Evolutionary conservation across 2,113 vertebrate species (phyloP), one percentile per base, ranked within the genome.

Genomic region (Gnathonemus longibarbis): DNA sequence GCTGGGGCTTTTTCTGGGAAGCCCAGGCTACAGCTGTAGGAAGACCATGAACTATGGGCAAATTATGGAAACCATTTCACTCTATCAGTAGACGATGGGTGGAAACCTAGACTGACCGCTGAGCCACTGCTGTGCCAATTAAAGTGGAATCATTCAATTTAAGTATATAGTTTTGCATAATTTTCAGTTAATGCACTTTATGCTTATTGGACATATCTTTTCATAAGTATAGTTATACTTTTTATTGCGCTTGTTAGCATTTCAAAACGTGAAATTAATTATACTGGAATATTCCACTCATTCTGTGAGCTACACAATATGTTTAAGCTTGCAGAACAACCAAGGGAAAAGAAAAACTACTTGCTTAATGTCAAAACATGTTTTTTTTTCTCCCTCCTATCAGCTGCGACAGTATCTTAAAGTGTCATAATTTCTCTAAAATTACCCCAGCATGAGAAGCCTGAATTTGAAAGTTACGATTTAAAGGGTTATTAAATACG

Each of bases 401-500:
- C 53, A 62, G 56, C n/a, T 53, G 39, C 42, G 87, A 46, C 35
- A 45, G 87, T 62, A 24, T 46, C 87, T 53, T 62, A 31, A 66
- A 66, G 24, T 45, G 39, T 88, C 42, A 66, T 88, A 88, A 62
- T 88, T 66, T 62, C 87, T 66, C 53, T 42, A 45, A 50, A 62
- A 88, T 45, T 88, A 58, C 42, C 56, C 39, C 87, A 88, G 19
- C 53, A 62, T 66, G 56, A 62, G 56, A n/a, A 45, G 21, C 42
- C 87, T 24, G 42, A 66, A 66, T 66, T 8, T 66, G 85, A 50
- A 45, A 46, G 56, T 39, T 45, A 88, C 39, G 15, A n/a, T 87
- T 52, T 87, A 87, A 87, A 45, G 52, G 35, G 39, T 62, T 88
- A 88, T 45, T 62, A 66, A 58, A 88, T 46, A 88, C 11, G 21